Percentiles rank a stretch among this genome's conserved stretches.
Evolutionary conservation across 2,797 vertebrate genomes (phyloP).

Genomic region (Danio aesculapii): DNA sequence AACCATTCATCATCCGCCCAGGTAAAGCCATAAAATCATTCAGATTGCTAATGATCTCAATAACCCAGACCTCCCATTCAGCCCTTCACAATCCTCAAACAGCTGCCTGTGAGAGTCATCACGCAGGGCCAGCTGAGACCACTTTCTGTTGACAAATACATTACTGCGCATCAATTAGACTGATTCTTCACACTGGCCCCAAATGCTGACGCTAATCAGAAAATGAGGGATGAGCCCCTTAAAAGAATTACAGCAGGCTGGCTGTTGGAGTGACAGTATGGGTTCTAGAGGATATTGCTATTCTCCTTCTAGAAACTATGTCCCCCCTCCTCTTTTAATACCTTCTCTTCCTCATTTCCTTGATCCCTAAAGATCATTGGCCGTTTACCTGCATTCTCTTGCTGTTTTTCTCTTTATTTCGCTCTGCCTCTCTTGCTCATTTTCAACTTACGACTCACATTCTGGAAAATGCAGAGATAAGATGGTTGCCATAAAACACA

Average conservation of each 20-base stretch:
- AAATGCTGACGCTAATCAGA: conserved; percentile 63
- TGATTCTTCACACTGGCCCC: conserved; percentile 54
- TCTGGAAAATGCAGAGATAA: conserved; percentile 26
- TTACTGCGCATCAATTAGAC: conserved; percentile 60
- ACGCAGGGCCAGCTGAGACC: conserved; percentile 45
- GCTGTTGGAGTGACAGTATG: conserved; percentile 57
- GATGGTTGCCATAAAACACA: conserved; percentile 12
- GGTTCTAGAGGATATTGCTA: conserved; percentile 41
- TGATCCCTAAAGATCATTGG: conserved; percentile 41
- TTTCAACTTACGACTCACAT: not conserved
- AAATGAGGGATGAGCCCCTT: conserved; percentile 58
- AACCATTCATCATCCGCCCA: not conserved
- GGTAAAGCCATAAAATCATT: conserved; percentile 39
- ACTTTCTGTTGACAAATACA: conserved; percentile 66
- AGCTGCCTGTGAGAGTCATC: conserved; percentile 50
- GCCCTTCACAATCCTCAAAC: conserved; percentile 44
- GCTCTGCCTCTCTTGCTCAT: conserved; percentile 12
- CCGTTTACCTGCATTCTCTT: conserved; percentile 25
- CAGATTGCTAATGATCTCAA: conserved; percentile 30
- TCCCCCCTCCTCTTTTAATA: conserved; percentile 28
- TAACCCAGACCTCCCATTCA: conserved; percentile 4
- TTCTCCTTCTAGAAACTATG: conserved; percentile 30
- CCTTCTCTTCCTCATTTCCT: conserved; percentile 22
- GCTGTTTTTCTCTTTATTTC: conserved; percentile 13
- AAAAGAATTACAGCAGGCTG: conserved; percentile 61